phyloP scores from a whole-genome alignment of 1,140 invertebrate genomes.

The Matsumurasca onukii region DNA sequence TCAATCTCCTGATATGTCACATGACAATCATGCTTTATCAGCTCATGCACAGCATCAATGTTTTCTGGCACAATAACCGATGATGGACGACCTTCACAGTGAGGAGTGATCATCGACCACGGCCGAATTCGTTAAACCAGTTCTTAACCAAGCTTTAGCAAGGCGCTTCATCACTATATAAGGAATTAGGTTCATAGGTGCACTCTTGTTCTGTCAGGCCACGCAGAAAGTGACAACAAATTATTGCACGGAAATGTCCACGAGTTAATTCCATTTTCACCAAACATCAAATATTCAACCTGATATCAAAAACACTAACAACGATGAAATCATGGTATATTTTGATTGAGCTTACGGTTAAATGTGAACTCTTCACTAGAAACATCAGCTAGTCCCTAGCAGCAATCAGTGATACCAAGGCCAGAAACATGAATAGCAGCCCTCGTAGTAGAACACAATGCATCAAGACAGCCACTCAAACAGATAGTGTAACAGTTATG shows the following conservation, averaged over 20 bases:
- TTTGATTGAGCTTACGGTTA: constrained; percentile 10
- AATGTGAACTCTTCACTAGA: constrained; percentile 2
- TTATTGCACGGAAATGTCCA: constrained; percentile 30
- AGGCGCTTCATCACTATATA: constrained; percentile 30
- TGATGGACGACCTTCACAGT: constrained; percentile 41
- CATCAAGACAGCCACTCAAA: no score
- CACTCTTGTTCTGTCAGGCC: constrained; percentile 33
- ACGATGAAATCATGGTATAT: constrained; percentile 2
- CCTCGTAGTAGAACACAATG: no score
- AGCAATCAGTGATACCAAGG: constrained; percentile 6
- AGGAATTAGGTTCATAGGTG: constrained; percentile 32
- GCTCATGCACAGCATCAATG: constrained; percentile 37
- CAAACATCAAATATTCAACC: constrained; percentile 7
- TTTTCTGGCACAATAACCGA: constrained; percentile 39
- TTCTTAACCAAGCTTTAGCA: constrained; percentile 31
- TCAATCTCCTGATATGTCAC: constrained; percentile 31
- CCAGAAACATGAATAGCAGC: constrained; percentile 14
- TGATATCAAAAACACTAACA: constrained; percentile 21
- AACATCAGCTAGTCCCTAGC: constrained; percentile 11
- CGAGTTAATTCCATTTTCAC: constrained; percentile 21
- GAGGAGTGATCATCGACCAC: constrained; percentile 35
- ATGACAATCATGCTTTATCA: constrained; percentile 33
- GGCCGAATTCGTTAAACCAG: constrained; percentile 36
- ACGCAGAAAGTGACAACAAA: constrained; percentile 35
- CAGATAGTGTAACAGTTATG: no score